phyloP scores from a whole-genome alignment of 2,797 vertebrate species.

The Sebastolobus altivelis region DNA sequence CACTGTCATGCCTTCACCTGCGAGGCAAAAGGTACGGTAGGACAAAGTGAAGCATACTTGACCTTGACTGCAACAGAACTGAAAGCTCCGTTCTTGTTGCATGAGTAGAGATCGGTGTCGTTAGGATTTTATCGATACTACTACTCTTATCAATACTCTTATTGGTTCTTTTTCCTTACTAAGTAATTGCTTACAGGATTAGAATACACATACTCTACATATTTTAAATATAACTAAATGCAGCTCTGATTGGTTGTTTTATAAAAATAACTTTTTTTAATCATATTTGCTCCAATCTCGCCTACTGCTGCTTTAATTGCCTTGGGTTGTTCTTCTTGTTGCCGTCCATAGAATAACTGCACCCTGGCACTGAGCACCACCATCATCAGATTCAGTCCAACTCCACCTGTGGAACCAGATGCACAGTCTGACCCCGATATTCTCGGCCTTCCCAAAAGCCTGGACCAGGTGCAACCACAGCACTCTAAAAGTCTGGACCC shows the following conservation, averaged over 20 bases:
- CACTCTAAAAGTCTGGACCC: constrained; percentile 76
- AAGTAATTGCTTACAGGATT: background rate
- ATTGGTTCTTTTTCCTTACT: background rate
- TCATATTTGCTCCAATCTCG: no score
- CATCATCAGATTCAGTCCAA: constrained; percentile 91
- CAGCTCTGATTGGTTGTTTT: background rate
- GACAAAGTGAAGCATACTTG: background rate
- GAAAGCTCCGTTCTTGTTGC: background rate
- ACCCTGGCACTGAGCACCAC: constrained; percentile 92
- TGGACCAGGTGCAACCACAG: constrained; percentile 54
- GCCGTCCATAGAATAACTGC: constrained; percentile 82
- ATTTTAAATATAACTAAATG: background rate
- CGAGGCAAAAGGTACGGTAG: constrained; percentile 81
- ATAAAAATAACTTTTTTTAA: background rate
- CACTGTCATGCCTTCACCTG: constrained; percentile 71
- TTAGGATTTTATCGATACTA: background rate
- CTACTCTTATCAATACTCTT: background rate
- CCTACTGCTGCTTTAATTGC: background rate
- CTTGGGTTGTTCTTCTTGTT: background rate
- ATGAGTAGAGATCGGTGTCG: background rate
- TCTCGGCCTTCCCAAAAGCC: constrained; percentile 35
- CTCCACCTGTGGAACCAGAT: constrained; percentile 81
- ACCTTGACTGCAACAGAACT: background rate
- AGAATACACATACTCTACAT: background rate
- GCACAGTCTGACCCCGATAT: constrained; percentile 50